phyloP scores from a whole-genome alignment of 2,888 invertebrate species.

The Fabriciana adippe region DNA sequence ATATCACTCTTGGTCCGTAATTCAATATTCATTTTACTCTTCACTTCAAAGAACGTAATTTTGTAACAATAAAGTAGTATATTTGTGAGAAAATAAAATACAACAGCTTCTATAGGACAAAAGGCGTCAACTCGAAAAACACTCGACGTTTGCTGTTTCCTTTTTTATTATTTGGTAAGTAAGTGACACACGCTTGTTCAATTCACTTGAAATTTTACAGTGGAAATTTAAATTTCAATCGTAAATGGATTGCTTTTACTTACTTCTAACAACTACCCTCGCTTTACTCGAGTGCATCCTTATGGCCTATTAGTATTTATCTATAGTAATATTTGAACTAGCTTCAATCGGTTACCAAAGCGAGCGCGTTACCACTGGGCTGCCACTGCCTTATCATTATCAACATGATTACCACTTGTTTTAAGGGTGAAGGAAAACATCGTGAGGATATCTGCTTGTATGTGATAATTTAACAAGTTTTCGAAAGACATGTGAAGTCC shows the following conservation, averaged over 20 bases:
- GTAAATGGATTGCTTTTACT: not conserved
- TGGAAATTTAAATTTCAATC: not conserved
- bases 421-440: too few relatives aligned
- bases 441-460: too few relatives aligned
- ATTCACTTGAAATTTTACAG: not conserved
- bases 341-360: too few relatives aligned
- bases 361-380: too few relatives aligned
- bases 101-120: slow-evolving; percentile 25
- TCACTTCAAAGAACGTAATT: slow-evolving; percentile 29
- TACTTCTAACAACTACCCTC: too few relatives aligned
- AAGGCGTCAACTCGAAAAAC: slow-evolving; percentile 22
- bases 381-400: too few relatives aligned
- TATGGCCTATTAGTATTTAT: too few relatives aligned
- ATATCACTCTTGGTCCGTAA: slow-evolving; percentile 15
- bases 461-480: too few relatives aligned
- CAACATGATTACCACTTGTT: too few relatives aligned
- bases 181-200: slow-evolving; percentile 14
- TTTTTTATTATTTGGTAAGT: slow-evolving; percentile 30
- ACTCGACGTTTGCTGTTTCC: slow-evolving; percentile 10
- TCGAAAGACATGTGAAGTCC: too few relatives aligned
- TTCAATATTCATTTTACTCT: slow-evolving; percentile 25
- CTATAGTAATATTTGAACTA: too few relatives aligned
- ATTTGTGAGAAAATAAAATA: slow-evolving; percentile 27
- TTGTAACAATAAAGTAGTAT: slow-evolving; percentile 30
- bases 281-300: too few relatives aligned